Evolutionary conservation across 1,140 invertebrate genomes (phyloP).

Genomic region (Eupeodes corollae): DNA sequence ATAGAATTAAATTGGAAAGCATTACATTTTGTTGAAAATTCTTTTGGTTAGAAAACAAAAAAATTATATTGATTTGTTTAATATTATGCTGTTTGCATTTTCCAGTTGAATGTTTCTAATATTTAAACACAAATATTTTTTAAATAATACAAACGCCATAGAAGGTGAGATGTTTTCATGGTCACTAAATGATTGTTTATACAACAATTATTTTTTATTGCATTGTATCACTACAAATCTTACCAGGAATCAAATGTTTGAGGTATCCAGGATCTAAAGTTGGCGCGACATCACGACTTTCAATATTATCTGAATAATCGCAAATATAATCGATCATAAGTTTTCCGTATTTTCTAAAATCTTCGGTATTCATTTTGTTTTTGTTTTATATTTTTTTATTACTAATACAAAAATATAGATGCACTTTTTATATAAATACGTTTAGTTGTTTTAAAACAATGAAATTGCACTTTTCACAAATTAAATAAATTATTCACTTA

Average conservation of each 20-base stretch:
- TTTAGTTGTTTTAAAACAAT: conserved; percentile 5
- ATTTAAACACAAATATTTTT: too few species aligned
- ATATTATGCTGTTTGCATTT: too few species aligned
- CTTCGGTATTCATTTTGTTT: conserved; percentile 61
- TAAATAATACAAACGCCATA: too few species aligned
- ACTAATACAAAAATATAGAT: not conserved
- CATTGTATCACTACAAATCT: conserved; percentile 3
- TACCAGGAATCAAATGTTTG: conserved; percentile 47
- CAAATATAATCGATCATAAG: conserved; percentile 92
- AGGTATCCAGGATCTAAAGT: conserved; percentile 78
- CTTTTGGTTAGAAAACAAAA: too few species aligned
- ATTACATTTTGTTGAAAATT: not conserved
- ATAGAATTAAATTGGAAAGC: not conserved
- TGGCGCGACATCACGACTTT: conserved; percentile 65
- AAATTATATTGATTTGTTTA: too few species aligned
- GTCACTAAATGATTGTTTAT: not conserved
- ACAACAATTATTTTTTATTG: not conserved
- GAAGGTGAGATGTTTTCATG: too few species aligned
- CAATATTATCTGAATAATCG: conserved; percentile 69
- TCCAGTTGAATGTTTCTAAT: too few species aligned
- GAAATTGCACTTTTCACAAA: too few species aligned
- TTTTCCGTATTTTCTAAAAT: conserved; percentile 73
- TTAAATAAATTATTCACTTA: too few species aligned
- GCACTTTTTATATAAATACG: too few species aligned
- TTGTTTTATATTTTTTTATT: conserved; percentile 5